phyloP scores from a whole-genome alignment of 2,113 vertebrate species.

The Phocoena phocoena region DNA sequence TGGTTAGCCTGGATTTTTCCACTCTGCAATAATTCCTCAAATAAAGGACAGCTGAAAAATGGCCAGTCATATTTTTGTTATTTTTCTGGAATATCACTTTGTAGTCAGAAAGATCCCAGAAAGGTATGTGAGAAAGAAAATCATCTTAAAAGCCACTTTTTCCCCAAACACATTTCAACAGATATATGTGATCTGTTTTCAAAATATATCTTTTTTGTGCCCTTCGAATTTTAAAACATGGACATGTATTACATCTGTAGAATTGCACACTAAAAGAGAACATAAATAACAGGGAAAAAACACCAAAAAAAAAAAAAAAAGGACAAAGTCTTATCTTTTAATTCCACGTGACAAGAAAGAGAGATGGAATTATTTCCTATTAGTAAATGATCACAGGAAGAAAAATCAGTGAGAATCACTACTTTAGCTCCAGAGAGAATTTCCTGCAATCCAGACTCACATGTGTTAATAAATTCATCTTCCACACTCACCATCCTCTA shows the following conservation, averaged over 20 bases:
- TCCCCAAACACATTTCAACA: not conserved
- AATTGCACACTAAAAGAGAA: not conserved
- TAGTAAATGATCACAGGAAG: slow-evolving; percentile 1
- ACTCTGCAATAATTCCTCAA: not conserved
- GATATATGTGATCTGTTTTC: not conserved
- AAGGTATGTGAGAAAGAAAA: not conserved
- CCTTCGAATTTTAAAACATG: slow-evolving; percentile 39
- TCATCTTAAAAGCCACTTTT: not conserved
- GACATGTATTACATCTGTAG: not conserved
- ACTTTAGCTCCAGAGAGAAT: not conserved
- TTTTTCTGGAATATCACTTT: not conserved
- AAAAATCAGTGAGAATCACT: slow-evolving; percentile 52
- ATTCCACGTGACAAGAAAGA: not conserved
- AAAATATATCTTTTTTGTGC: not conserved
- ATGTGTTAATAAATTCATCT: not conserved
- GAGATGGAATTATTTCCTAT: not conserved
- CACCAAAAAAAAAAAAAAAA: not conserved
- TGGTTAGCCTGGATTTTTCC: not conserved
- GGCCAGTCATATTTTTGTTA: not conserved
- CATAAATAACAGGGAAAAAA: not conserved
- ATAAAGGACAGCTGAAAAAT: not conserved
- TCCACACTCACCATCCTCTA: not conserved
- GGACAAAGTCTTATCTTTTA: slow-evolving; percentile 7
- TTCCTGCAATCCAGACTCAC: not conserved
- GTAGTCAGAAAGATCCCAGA: not conserved